Percentiles rank a stretch among this genome's conserved stretches.
These are phyloP conservation scores for Ophion costatus DNA, from an alignment of 2,888 invertebrate species.

Conservation along the genomic window DNA sequence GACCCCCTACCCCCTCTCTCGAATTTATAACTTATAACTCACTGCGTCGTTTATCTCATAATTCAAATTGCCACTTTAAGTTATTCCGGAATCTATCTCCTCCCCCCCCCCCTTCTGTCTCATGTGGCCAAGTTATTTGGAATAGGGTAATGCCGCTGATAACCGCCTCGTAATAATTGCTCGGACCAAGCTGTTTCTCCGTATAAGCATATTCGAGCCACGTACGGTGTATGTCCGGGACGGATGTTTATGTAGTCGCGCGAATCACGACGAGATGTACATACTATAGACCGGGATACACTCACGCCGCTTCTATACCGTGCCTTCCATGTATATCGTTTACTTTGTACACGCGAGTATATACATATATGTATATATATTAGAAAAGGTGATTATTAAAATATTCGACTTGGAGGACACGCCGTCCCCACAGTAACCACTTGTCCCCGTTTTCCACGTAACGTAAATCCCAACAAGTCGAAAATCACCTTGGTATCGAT, in stretches of 20 bases:
- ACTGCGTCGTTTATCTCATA: conserved; percentile 54
- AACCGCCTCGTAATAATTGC: conserved; percentile 58
- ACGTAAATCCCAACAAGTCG: too few relatives aligned
- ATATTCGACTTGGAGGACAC: neutral
- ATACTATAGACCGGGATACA: conserved; percentile 8
- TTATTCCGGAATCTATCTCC: conserved; percentile 28
- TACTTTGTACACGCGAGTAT: neutral
- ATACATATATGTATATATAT: neutral
- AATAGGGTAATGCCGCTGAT: conserved; percentile 45
- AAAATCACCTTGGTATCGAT: too few relatives aligned
- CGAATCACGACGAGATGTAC: conserved; percentile 41
- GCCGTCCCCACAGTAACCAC: neutral
- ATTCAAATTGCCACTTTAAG: conserved; percentile 50
- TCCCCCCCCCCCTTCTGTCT: conserved; percentile 37
- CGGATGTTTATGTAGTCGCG: conserved; percentile 67
- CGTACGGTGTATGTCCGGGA: conserved; percentile 63
- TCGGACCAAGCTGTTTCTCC: conserved; percentile 39
- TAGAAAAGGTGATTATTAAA: neutral
- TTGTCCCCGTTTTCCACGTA: neutral
- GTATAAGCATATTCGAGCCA: conserved; percentile 49
- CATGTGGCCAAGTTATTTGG: conserved; percentile 40
- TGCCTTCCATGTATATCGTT: neutral
- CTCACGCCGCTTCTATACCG: conserved; percentile 7
- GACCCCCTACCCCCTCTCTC: conserved; percentile 36
- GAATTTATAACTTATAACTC: conserved; percentile 54